A percentile compares a stretch with the other conserved stretches of the same genome.
These are phyloP conservation scores for Sinohyriopsis cumingii DNA, from an alignment of 2,888 invertebrate species.

Conservation along the genomic window DNA sequence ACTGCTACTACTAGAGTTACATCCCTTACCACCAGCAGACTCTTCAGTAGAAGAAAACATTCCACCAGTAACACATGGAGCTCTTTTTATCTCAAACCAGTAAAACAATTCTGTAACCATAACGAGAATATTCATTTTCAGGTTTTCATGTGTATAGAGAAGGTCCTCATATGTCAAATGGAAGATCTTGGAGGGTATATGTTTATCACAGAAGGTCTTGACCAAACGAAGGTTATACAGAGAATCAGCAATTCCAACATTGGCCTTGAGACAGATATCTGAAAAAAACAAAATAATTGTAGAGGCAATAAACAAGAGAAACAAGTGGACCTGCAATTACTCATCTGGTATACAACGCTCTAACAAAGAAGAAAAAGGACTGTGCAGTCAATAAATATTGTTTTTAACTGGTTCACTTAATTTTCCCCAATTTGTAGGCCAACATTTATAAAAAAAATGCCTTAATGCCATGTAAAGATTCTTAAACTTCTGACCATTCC, in stretches of 20 bases:
- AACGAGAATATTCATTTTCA: slow-evolving; percentile 90
- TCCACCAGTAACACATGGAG: slow-evolving; percentile 33
- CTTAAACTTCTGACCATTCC: too few relatives aligned
- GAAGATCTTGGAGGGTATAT: slow-evolving; percentile 90
- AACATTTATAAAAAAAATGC: too few relatives aligned
- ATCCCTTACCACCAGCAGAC: too few relatives aligned
- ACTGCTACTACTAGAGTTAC: too few relatives aligned
- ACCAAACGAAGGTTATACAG: slow-evolving; percentile 92
- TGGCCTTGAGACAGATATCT: slow-evolving; percentile 74
- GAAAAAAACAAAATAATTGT: slow-evolving; percentile 7
- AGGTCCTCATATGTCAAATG: slow-evolving; percentile 97
- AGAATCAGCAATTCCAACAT: slow-evolving; percentile 89
- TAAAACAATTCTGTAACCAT: slow-evolving; percentile 95
- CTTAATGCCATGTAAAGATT: too few relatives aligned
- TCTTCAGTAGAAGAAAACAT: too few relatives aligned
- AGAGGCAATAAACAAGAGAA: neutral
- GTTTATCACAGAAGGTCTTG: slow-evolving; percentile 87
- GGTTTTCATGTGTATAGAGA: slow-evolving; percentile 93
- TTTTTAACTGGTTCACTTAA: too few relatives aligned
- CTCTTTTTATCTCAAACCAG: slow-evolving; percentile 86
- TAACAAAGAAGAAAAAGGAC: too few relatives aligned
- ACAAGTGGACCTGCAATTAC: neutral
- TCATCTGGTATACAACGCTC: neutral
- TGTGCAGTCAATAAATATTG: too few relatives aligned
- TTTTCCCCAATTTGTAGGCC: too few relatives aligned